Evolutionary conservation across 1,140 invertebrate species (phyloP).

Genomic region (Lethocerus indicus): DNA sequence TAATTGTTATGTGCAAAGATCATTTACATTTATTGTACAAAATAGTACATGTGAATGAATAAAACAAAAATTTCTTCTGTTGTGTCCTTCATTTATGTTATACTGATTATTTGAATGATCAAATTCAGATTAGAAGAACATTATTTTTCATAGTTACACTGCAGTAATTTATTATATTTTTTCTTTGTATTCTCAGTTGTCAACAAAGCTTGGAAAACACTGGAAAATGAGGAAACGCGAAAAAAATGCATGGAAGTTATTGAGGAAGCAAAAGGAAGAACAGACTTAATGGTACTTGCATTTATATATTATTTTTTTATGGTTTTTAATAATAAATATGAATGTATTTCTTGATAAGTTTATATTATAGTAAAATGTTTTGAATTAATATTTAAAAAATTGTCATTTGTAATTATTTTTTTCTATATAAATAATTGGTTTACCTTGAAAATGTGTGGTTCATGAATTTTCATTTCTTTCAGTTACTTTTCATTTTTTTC

Average conservation of each 20-base stretch:
- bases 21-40: too few relatives aligned
- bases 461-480: too few relatives aligned
- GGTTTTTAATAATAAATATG: slow-evolving; percentile 6
- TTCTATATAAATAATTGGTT: neutral
- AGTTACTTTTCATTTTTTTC: too few relatives aligned
- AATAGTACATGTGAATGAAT: too few relatives aligned
- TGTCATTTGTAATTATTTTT: neutral
- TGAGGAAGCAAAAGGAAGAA: slow-evolving; percentile 87
- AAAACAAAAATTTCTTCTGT: too few relatives aligned
- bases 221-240: slow-evolving; percentile 88
- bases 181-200: slow-evolving; percentile 44
- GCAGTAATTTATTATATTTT: neutral
- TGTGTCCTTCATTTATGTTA: too few relatives aligned
- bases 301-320: slow-evolving; percentile 6
- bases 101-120: too few relatives aligned
- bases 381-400: neutral
- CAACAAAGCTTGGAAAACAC: slow-evolving; percentile 88
- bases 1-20: too few relatives aligned
- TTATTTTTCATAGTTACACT: too few relatives aligned
- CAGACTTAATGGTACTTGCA: slow-evolving; percentile 71
- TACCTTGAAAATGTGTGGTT: too few relatives aligned
- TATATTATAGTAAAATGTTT: neutral
- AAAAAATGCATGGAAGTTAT: slow-evolving; percentile 93
- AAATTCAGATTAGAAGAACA: too few relatives aligned
- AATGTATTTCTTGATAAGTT: neutral